phyloP scores from a whole-genome alignment of 2,888 invertebrate genomes.

The Dendrolimus pini region DNA sequence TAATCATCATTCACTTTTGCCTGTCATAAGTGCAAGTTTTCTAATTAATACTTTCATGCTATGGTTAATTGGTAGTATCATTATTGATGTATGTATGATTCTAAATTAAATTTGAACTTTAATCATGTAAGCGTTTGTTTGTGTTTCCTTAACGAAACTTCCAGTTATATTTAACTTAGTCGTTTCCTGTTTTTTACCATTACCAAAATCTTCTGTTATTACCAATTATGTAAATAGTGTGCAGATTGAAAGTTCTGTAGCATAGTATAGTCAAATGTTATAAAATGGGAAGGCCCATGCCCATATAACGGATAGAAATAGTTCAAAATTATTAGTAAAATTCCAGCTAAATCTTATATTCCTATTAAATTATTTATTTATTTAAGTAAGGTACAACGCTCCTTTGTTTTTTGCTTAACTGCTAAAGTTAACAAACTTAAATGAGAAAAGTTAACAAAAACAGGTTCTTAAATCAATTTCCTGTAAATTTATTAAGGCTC shows the following conservation, averaged over 20 bases:
- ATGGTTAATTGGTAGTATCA: too few relatives aligned
- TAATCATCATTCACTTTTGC: too few relatives aligned
- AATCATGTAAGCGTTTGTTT: not conserved
- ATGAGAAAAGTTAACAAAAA: slow-evolving; percentile 30
- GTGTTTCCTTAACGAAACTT: slow-evolving; percentile 1
- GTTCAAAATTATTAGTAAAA: too few relatives aligned
- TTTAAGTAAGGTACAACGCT: too few relatives aligned
- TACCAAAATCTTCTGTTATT: not conserved
- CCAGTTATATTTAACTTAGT: not conserved
- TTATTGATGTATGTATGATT: not conserved
- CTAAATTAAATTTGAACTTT: not conserved
- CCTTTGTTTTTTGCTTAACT: slow-evolving; percentile 14
- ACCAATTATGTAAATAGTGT: not conserved
- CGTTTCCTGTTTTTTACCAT: not conserved
- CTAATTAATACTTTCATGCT: too few relatives aligned
- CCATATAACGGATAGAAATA: too few relatives aligned
- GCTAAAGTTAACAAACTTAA: slow-evolving; percentile 20
- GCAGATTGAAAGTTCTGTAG: not conserved
- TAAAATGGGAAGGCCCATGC: too few relatives aligned
- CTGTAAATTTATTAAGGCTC: slow-evolving; percentile 6
- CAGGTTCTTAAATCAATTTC: slow-evolving; percentile 11
- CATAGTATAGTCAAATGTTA: not conserved
- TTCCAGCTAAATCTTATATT: too few relatives aligned
- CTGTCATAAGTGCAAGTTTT: too few relatives aligned
- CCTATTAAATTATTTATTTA: too few relatives aligned